These are phyloP conservation scores for Nephrocerus scutellatus DNA, from an alignment of 2,888 invertebrate genomes.

Conservation along the genomic window DNA sequence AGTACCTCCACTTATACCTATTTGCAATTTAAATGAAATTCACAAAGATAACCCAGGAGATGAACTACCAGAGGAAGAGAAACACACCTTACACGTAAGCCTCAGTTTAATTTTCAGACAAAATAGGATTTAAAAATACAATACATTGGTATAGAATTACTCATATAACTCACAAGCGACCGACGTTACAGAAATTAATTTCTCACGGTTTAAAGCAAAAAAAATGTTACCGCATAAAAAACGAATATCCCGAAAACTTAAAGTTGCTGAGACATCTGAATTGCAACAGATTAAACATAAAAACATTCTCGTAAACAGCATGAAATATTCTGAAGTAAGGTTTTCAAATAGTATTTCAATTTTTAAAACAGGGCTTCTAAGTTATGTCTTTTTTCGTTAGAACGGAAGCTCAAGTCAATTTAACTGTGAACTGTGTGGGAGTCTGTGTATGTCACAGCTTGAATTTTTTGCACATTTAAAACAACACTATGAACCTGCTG, in stretches of 20 bases:
- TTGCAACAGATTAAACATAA: not conserved
- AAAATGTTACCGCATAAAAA: conserved; percentile 81
- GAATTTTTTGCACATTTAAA: conserved; percentile 82
- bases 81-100: not conserved
- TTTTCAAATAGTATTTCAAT: too few species aligned
- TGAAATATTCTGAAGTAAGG: too few species aligned
- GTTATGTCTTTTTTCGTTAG: conserved; percentile 3
- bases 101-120: conserved; percentile 1
- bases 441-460: conserved; percentile 66
- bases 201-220: too few species aligned
- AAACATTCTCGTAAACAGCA: not conserved
- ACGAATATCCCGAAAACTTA: conserved; percentile 70
- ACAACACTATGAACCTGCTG: conserved; percentile 65
- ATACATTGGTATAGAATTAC: too few species aligned
- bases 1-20: too few species aligned
- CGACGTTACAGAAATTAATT: too few species aligned
- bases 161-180: too few species aligned
- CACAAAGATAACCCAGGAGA: too few species aligned
- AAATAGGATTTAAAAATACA: too few species aligned
- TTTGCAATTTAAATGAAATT: too few species aligned
- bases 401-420: too few species aligned
- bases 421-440: conserved; percentile 71
- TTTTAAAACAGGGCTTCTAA: not conserved
- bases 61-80: too few species aligned
- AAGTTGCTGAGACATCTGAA: conserved; percentile 43